Percentiles rank a stretch among this genome's conserved stretches.
phyloP scores from a whole-genome alignment of 1,140 invertebrate species.

The Paraescarpia echinospica region DNA sequence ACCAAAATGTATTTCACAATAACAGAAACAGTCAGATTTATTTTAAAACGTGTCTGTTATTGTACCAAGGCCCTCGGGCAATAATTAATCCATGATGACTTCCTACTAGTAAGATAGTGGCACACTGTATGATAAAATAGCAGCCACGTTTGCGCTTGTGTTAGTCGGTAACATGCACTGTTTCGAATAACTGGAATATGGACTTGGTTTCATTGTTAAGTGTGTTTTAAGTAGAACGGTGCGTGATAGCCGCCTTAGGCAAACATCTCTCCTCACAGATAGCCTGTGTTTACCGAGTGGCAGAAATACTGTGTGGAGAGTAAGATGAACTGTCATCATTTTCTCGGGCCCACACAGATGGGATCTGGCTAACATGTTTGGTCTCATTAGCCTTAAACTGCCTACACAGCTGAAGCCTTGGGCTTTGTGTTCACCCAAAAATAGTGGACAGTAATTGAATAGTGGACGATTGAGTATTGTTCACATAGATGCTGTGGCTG shows the following conservation, averaged over 20 bases:
- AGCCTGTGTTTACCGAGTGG: neutral
- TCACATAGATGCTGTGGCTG: neutral
- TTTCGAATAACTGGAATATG: neutral
- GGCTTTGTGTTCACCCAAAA: neutral
- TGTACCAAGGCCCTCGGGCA: neutral
- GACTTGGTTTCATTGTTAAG: neutral
- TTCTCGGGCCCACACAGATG: neutral
- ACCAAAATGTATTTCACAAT: neutral
- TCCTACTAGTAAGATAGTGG: neutral
- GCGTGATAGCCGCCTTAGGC: neutral
- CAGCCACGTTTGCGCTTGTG: neutral
- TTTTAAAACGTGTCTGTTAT: neutral
- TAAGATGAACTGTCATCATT: neutral
- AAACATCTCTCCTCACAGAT: neutral
- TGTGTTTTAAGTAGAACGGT: neutral
- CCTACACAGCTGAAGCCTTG: neutral
- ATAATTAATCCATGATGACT: neutral
- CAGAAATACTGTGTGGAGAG: neutral
- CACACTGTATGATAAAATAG: neutral
- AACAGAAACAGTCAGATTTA: neutral
- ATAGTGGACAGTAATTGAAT: neutral
- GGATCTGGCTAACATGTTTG: neutral
- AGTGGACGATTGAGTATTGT: neutral
- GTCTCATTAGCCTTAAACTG: neutral
- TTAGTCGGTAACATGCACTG: neutral